These are phyloP conservation scores for Molossus molossus DNA, from an alignment of 2,797 vertebrate genomes.

Conservation along the genomic window DNA sequence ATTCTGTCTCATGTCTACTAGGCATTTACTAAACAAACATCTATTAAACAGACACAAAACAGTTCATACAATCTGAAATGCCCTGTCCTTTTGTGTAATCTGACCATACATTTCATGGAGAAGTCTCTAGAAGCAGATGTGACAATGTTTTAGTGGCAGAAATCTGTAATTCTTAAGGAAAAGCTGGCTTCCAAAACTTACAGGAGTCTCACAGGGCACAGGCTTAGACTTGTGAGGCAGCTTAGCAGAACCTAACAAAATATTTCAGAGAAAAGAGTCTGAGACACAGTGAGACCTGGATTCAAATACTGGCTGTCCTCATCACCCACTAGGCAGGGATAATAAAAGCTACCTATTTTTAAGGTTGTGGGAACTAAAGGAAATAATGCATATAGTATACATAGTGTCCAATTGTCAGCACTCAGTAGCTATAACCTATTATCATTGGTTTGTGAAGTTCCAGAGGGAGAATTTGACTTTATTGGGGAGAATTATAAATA, in stretches of 20 bases:
- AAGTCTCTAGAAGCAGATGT: slow-evolving; percentile 4
- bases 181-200: slow-evolving; percentile 26
- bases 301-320: neutral
- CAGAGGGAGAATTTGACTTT: neutral
- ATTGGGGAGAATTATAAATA: neutral
- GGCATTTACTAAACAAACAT: neutral
- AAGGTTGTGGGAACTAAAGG: neutral
- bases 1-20: neutral
- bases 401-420: neutral
- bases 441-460: neutral
- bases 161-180: neutral
- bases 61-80: neutral
- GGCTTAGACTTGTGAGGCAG: neutral
- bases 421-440: neutral
- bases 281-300: neutral
- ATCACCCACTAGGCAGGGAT: neutral
- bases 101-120: neutral
- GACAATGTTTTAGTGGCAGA: neutral
- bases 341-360: slow-evolving; percentile 10
- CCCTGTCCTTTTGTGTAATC: slow-evolving; percentile 4
- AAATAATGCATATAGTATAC: neutral
- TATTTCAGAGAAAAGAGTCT: neutral
- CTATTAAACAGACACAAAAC: neutral
- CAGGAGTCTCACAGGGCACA: neutral
- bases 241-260: slow-evolving; percentile 12